Percentiles rank a stretch among this genome's conserved stretches.
Evolutionary conservation across 2,888 invertebrate genomes (phyloP).

Genomic region (Lingula anatina): DNA sequence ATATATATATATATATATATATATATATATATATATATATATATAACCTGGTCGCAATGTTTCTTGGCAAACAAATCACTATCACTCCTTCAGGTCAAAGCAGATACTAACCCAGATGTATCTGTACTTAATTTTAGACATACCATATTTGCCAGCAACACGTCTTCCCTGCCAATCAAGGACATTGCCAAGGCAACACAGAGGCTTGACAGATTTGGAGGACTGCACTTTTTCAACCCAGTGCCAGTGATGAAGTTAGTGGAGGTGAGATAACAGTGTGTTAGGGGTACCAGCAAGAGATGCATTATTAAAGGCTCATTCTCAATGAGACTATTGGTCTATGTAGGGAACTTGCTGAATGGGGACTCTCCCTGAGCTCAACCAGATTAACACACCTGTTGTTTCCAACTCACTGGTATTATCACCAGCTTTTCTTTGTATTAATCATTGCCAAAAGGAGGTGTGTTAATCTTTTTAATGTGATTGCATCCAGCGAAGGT

Average conservation of each 20-base stretch:
- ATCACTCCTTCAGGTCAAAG: no score
- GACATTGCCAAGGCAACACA: conserved; percentile 74
- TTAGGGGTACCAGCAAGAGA: no score
- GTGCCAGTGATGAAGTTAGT: conserved; percentile 82
- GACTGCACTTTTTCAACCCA: conserved; percentile 89
- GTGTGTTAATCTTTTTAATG: no score
- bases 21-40: background rate
- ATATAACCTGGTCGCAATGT: background rate
- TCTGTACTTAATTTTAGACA: conserved; percentile 60
- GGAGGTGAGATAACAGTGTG: conserved; percentile 66
- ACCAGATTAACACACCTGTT: no score
- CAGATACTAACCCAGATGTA: no score
- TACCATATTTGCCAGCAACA: conserved; percentile 82
- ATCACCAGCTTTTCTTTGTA: no score
- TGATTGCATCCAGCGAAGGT: no score
- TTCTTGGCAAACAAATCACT: background rate
- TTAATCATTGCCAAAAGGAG: background rate
- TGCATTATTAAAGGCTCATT: no score
- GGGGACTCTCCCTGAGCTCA: no score
- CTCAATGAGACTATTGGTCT: no score
- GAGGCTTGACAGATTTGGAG: conserved; percentile 68
- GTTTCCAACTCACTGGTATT: no score
- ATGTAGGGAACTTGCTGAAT: no score
- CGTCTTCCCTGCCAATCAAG: conserved; percentile 77
- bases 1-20: background rate